Conservation (phyloP, 1,140 invertebrate genomes). For the Odontomachus brunneus region DNA sequence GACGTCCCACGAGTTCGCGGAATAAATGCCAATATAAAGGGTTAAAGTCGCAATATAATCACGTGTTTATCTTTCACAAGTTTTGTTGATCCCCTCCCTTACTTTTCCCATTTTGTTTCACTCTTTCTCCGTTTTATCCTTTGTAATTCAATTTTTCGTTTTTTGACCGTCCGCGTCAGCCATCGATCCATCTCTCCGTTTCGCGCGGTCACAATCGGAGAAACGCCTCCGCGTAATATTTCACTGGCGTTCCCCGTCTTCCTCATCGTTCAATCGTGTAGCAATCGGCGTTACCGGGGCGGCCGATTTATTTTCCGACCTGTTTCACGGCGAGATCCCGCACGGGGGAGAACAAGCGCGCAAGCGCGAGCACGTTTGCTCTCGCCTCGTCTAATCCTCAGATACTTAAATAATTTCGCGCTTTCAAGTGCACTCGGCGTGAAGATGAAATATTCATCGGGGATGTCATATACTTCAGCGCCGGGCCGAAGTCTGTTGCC, state of each 20-base stretch:
- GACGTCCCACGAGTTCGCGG: no score
- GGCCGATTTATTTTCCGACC: slow-evolving; percentile 41
- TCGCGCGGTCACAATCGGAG: background rate
- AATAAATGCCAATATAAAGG: no score
- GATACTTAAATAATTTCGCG: slow-evolving; percentile 51
- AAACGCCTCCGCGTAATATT: slow-evolving; percentile 28
- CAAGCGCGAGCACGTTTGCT: slow-evolving; percentile 10
- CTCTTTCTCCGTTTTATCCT: no score
- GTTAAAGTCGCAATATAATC: no score
- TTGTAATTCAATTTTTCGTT: no score
- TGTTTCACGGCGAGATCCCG: slow-evolving; percentile 3
- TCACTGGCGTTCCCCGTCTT: slow-evolving; percentile 37
- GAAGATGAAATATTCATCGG: slow-evolving; percentile 72
- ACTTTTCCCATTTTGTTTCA: no score
- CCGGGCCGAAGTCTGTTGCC: slow-evolving; percentile 50
- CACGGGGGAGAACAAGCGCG: background rate
- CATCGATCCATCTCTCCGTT: no score
- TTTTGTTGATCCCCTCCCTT: no score
- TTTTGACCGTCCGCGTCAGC: no score
- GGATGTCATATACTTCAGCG: slow-evolving; percentile 6
- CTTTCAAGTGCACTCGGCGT: slow-evolving; percentile 49
- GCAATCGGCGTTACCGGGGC: slow-evolving; percentile 10
- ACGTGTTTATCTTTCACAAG: no score
- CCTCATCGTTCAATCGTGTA: slow-evolving; percentile 32
- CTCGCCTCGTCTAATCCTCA: slow-evolving; percentile 25